These are phyloP conservation scores for Pseudochaenichthys georgianus DNA, from an alignment of 2,797 vertebrate species.

Conservation along the genomic window DNA sequence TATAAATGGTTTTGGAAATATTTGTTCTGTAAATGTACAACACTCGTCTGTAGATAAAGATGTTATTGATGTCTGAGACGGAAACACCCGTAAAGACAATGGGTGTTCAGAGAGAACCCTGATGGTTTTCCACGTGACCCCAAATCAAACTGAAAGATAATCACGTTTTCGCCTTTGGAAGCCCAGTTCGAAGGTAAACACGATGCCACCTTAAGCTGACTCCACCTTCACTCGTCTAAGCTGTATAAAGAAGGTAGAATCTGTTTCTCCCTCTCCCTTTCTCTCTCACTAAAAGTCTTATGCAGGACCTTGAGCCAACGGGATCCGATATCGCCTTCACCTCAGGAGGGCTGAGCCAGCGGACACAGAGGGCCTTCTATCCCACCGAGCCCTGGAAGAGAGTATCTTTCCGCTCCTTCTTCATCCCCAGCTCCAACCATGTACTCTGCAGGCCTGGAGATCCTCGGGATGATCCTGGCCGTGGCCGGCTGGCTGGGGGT, in stretches of 20 bases:
- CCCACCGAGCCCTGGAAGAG: conserved; percentile 36
- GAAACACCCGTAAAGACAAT: neutral
- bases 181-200: conserved; percentile 63
- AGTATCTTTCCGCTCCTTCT: conserved; percentile 17
- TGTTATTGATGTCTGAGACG: neutral
- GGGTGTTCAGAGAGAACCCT: neutral
- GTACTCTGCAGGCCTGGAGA: conserved; percentile 86
- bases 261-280: conserved; percentile 72
- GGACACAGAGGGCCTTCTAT: conserved; percentile 76
- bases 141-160: neutral
- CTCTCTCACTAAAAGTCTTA: conserved; percentile 71
- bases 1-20: neutral
- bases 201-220: conserved; percentile 81
- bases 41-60: neutral
- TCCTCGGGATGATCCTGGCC: conserved; percentile 85
- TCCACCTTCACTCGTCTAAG: conserved; percentile 86
- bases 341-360: conserved; percentile 71
- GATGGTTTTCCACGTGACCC: neutral
- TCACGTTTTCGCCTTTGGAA: neutral
- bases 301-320: conserved; percentile 62
- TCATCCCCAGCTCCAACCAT: conserved; percentile 59
- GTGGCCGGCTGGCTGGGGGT: conserved; percentile 88
- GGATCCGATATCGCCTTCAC: conserved; percentile 81
- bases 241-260: conserved; percentile 86
- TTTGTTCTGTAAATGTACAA: neutral